Evolutionary conservation across 2,113 vertebrate genomes (phyloP).

Genomic region (Phodopus roborovskii): DNA sequence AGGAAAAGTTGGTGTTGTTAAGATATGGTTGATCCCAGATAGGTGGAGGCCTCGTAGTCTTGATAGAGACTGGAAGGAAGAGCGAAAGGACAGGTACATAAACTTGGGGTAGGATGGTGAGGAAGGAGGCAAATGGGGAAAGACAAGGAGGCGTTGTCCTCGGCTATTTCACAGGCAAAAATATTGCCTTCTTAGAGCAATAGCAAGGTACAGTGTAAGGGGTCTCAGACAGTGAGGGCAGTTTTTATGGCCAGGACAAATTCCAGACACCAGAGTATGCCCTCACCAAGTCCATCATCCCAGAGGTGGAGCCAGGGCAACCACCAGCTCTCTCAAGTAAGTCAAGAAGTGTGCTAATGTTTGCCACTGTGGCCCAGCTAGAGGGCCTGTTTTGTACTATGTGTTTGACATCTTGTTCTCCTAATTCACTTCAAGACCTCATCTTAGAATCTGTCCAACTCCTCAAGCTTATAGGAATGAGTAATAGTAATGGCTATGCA

Average conservation of each 20-base stretch:
- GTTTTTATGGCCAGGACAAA: neutral
- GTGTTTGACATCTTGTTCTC: neutral
- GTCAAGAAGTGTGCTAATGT: neutral
- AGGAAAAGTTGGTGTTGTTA: neutral
- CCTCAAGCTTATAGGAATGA: neutral
- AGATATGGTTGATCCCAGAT: neutral
- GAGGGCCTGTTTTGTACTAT: neutral
- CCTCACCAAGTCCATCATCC: neutral
- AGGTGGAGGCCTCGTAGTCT: neutral
- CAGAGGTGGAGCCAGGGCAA: neutral
- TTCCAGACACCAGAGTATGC: neutral
- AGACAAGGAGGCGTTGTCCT: neutral
- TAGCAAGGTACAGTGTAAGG: neutral
- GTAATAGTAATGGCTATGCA: conserved; percentile 23
- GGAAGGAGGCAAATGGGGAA: neutral
- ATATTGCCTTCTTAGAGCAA: neutral
- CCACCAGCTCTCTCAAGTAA: neutral
- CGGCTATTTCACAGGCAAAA: neutral
- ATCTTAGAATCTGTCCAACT: neutral
- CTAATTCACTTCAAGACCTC: conserved; percentile 5
- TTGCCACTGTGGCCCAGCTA: neutral
- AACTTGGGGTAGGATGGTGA: neutral
- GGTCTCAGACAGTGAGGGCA: neutral
- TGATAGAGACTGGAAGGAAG: neutral
- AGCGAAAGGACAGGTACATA: neutral